Base-by-base conservation (phyloP, 2,797 vertebrate genomes). In the Dendrocincla fuliginosa region DNA sequence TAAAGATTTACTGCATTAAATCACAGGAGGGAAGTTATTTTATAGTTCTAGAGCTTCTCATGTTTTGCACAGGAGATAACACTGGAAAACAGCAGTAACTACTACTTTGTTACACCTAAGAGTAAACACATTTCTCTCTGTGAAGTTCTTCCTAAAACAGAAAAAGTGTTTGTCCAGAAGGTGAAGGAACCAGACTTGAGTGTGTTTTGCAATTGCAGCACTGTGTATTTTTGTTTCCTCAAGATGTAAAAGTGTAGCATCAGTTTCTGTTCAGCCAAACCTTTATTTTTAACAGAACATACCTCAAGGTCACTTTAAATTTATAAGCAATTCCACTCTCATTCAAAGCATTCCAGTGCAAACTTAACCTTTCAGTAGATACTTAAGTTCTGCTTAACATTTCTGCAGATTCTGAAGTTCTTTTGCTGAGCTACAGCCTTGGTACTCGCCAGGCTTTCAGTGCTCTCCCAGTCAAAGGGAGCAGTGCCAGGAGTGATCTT, bases 1-100 rank as follows among this genome's bases (percentile, higher is more conserved):
- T 92, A 93, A 93, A 91, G 87, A 95, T 88, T 95, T 91, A 74
- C 67, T 77, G 89, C 10, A 4, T 55, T 70, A 84, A 95, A 91
- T 67, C 64, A 74, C 82, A 53, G 0, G 4, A 70, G 79, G 71
- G 82, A 93, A 84, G 46, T 23, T 46, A 11, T 22, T 61, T 24
- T 10, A 11, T 1, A 13, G 2, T 30, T 16, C 18, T 0, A 41
- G 24, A 77, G 6, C 22, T 53, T 55, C n/a, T 55, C 30, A 19
- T 44, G 28, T 41, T 16, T 12, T 39, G 16, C 15, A 82, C 10
- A 16, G 7, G 3, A 82, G 75, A 30, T 3, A 55, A 53, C 2
- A 9, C 28, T 46, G 77, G 14, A 27, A 35, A 42, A 12, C 4
- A 4, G 9, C 49, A 28, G 3, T 3, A 28, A 57, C 71, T 86